phyloP scores from a whole-genome alignment of 2,113 vertebrate genomes.

The Craseonycteris thonglongyai region DNA sequence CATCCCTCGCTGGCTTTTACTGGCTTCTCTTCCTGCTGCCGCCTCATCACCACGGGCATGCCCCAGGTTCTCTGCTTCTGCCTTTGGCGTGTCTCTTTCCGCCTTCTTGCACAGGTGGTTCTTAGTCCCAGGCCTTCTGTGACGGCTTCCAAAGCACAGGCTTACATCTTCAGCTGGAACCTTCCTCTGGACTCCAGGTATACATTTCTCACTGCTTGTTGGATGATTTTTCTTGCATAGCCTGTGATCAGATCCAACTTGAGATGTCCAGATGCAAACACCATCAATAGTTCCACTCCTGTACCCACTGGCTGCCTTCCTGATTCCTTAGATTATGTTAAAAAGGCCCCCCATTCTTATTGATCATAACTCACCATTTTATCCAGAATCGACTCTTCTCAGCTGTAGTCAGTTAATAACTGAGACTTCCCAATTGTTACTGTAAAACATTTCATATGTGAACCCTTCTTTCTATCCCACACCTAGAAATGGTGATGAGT shows the following conservation, averaged over 20 bases:
- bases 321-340: not conserved
- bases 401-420: not conserved
- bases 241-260: not conserved
- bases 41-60: not conserved
- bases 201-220: not conserved
- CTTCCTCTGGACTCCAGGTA: not conserved
- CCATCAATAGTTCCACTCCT: not conserved
- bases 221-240: not conserved
- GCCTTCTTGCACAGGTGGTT: not conserved
- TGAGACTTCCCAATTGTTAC: not conserved
- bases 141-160: not conserved
- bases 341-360: not conserved
- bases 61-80: not conserved
- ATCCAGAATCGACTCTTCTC: not conserved
- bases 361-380: not conserved
- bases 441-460: not conserved
- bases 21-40: not conserved
- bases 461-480: not conserved
- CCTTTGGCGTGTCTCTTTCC: not conserved
- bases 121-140: not conserved
- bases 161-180: not conserved
- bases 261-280: not conserved
- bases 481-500: not conserved
- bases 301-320: not conserved
- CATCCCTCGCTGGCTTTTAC: not conserved